phyloP scores from a whole-genome alignment of 2,113 vertebrate genomes.

The Baryphthengus martii region DNA sequence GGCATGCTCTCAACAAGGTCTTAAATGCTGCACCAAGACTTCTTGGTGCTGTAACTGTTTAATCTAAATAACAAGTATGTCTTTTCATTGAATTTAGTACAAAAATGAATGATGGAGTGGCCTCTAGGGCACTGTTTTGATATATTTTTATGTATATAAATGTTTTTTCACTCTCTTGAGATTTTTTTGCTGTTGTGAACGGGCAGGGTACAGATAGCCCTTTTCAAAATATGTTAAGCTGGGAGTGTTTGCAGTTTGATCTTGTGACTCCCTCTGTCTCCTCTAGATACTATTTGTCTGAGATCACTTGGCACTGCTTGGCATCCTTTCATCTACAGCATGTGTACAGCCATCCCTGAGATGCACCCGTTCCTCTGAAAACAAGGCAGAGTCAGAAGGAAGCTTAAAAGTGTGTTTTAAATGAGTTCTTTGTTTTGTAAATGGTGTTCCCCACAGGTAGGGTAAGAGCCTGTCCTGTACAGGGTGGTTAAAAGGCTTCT shows the following conservation, averaged over 20 bases:
- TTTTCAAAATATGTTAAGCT: background rate
- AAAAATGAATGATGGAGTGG: background rate
- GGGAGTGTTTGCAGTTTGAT: background rate
- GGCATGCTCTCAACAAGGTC: background rate
- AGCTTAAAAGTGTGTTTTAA: background rate
- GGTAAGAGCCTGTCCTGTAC: background rate
- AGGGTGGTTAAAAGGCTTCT: background rate
- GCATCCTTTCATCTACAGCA: background rate
- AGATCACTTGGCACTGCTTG: background rate
- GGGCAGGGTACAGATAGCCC: background rate
- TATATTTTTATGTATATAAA: background rate
- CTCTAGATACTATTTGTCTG: background rate
- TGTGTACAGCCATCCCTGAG: accelerated
- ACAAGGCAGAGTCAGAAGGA: background rate
- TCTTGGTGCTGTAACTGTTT: background rate
- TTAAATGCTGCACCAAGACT: background rate
- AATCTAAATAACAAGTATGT: background rate
- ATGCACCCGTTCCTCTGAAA: background rate
- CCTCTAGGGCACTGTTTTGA: background rate
- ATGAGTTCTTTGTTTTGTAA: background rate
- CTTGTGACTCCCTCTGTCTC: background rate
- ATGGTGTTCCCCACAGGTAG: background rate
- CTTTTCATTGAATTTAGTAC: conserved; percentile 14
- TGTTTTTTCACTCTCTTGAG: background rate
- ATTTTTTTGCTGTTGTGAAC: background rate